Evolutionary conservation across 2,113 vertebrate species (phyloP).

Genomic region (Chaenogobius annularis): DNA sequence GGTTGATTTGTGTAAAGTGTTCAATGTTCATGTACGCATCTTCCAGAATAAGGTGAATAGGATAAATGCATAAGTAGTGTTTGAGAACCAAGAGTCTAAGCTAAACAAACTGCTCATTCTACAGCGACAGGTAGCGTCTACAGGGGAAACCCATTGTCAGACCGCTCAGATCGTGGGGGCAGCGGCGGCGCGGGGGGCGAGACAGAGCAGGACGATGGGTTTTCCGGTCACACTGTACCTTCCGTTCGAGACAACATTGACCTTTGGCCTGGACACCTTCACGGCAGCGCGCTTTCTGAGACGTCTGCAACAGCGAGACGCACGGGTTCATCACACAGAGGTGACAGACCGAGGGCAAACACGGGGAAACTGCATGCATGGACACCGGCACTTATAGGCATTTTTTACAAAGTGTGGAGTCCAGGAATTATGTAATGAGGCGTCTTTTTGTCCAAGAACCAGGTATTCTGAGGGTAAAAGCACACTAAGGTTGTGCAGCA

Average conservation of each 20-base stretch:
- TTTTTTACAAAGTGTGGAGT: neutral
- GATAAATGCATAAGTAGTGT: neutral
- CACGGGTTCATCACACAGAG: slow-evolving; percentile 56
- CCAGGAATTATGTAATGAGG: neutral
- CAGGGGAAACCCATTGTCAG: slow-evolving; percentile 63
- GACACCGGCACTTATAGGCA: neutral
- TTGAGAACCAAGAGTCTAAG: neutral
- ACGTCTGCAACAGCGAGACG: slow-evolving; percentile 79
- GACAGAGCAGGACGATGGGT: slow-evolving; percentile 38
- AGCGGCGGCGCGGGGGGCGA: neutral
- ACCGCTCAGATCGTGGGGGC: neutral
- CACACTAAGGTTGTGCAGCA: neutral
- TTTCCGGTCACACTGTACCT: slow-evolving; percentile 58
- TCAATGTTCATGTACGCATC: too few species aligned
- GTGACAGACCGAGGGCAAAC: slow-evolving; percentile 42
- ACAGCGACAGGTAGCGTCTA: slow-evolving; percentile 8
- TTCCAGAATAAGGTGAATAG: too few species aligned
- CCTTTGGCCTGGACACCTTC: slow-evolving; percentile 63
- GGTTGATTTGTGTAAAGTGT: too few species aligned
- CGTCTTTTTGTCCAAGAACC: too few species aligned
- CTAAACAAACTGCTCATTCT: slow-evolving; percentile 2
- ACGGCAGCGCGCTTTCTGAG: slow-evolving; percentile 61
- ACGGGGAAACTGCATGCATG: neutral
- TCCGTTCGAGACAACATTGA: slow-evolving; percentile 57
- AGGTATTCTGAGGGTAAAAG: neutral